Evolutionary conservation across 1,140 invertebrate genomes (phyloP).

Genomic region (Brachionus angularis): DNA sequence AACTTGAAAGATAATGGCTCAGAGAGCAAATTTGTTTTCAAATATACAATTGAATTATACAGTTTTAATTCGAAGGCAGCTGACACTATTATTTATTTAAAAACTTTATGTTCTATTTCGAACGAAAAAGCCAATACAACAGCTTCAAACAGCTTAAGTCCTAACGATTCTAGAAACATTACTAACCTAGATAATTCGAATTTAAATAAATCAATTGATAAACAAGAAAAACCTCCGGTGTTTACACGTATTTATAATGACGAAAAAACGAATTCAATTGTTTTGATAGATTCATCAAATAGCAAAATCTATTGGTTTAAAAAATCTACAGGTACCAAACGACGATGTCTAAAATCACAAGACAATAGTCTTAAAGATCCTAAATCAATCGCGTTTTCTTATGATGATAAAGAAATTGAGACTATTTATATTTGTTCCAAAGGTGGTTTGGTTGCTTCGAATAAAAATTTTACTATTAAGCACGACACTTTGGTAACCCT

Average conservation of each 20-base stretch:
- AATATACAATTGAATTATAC: slow-evolving; percentile 18
- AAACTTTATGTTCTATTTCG: slow-evolving; percentile 15
- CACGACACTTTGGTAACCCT: not conserved
- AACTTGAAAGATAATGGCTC: not conserved
- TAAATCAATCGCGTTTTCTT: not conserved
- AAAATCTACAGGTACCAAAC: slow-evolving; percentile 13
- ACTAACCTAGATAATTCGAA: too few relatives aligned
- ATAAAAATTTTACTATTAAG: slow-evolving; percentile 34
- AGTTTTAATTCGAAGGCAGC: slow-evolving; percentile 13
- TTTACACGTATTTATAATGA: slow-evolving; percentile 40
- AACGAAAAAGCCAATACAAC: not conserved
- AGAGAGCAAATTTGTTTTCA: too few relatives aligned
- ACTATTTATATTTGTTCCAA: slow-evolving; percentile 17
- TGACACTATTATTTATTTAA: not conserved
- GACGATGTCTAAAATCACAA: slow-evolving; percentile 30
- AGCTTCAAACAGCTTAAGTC: too few relatives aligned
- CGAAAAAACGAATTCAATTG: slow-evolving; percentile 10
- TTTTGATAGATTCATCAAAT: slow-evolving; percentile 22
- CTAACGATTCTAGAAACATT: too few relatives aligned
- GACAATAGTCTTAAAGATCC: slow-evolving; percentile 17
- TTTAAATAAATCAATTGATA: not conserved
- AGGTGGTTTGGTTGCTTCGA: slow-evolving; percentile 3
- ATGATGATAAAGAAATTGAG: slow-evolving; percentile 15
- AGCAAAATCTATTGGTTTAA: slow-evolving; percentile 44
- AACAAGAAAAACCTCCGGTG: not conserved